Evolutionary conservation across 2,888 invertebrate genomes (phyloP).

Genomic region (Mycalesis mineus): DNA sequence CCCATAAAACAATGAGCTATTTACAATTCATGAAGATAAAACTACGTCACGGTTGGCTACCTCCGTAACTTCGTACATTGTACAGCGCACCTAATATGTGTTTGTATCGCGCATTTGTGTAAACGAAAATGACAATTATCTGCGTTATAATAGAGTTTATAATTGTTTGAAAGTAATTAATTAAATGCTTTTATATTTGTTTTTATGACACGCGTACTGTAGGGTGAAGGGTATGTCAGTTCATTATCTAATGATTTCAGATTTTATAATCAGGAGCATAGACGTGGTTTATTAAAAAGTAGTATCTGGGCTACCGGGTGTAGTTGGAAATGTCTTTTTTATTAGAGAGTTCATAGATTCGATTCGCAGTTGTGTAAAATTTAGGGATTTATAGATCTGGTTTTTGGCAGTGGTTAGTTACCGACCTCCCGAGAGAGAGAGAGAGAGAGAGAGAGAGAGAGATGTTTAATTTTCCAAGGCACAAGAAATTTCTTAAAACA

Average conservation of each 20-base stretch:
- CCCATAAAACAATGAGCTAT: slow-evolving; percentile 37
- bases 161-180: neutral
- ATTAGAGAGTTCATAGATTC: too few species aligned
- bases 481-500: too few species aligned
- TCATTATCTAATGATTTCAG: slow-evolving; percentile 16
- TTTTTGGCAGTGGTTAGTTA: too few species aligned
- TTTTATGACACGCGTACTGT: slow-evolving; percentile 13
- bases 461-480: too few species aligned
- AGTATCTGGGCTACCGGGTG: neutral
- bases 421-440: too few species aligned
- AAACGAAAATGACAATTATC: slow-evolving; percentile 2
- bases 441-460: too few species aligned
- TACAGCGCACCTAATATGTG: neutral
- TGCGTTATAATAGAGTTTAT: neutral
- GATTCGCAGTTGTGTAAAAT: too few species aligned
- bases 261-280: slow-evolving; percentile 9
- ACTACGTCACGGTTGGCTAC: slow-evolving; percentile 43
- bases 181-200: neutral
- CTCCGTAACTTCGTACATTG: slow-evolving; percentile 14
- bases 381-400: too few species aligned
- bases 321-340: too few species aligned
- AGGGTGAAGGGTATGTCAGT: slow-evolving; percentile 15
- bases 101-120: neutral
- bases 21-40: slow-evolving; percentile 47
- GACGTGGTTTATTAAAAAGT: slow-evolving; percentile 6